Conservation (phyloP, 2,888 invertebrate species). For the Parapristionchus giblindavisi region DNA sequence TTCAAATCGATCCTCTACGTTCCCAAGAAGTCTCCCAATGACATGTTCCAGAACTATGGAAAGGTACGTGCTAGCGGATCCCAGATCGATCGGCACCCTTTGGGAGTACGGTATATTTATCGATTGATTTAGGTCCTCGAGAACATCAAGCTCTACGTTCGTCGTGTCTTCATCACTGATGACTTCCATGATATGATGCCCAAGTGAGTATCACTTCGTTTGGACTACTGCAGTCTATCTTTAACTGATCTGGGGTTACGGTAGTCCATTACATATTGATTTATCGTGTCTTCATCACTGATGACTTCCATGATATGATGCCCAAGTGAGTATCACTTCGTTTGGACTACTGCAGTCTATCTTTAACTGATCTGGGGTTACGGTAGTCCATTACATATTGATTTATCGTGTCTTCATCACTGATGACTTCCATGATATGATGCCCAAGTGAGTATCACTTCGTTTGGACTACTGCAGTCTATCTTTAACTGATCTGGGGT, state of each 20-base stretch:
- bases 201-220: conserved; percentile 76
- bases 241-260: too few species aligned
- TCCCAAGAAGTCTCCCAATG: conserved; percentile 87
- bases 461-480: too few species aligned
- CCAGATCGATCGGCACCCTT: background rate
- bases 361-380: too few species aligned
- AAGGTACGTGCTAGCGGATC: conserved; percentile 75
- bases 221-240: too few species aligned
- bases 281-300: conserved; percentile 99
- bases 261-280: too few species aligned
- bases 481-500: too few species aligned
- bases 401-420: too few species aligned
- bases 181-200: conserved; percentile 99
- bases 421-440: too few species aligned
- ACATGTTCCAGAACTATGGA: conserved; percentile 94
- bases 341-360: too few species aligned
- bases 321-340: conserved; percentile 81
- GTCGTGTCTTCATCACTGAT: conserved; percentile 98
- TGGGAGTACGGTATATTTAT: background rate
- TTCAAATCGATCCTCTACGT: conserved; percentile 95
- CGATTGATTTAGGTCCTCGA: conserved; percentile 49
- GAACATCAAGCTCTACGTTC: conserved; percentile 82
- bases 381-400: too few species aligned
- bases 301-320: conserved; percentile 99
- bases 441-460: too few species aligned